phyloP scores from a whole-genome alignment of 2,797 vertebrate genomes.

The Acropternis orthonyx region DNA sequence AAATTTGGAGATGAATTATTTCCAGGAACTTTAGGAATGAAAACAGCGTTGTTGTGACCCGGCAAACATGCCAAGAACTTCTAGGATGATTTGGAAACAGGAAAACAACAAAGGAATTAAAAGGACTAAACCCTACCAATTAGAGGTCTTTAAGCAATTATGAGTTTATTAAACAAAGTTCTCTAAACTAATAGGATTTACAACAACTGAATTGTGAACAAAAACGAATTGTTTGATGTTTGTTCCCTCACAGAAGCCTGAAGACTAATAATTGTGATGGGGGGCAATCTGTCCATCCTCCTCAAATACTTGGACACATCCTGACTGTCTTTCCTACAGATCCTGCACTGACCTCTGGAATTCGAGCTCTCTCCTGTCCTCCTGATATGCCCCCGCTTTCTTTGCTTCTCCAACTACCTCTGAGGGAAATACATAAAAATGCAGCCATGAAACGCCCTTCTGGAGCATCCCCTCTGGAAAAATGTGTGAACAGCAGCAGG shows the following conservation, averaged over 20 bases:
- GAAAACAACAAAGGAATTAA: not conserved
- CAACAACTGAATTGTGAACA: not conserved
- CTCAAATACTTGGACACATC: not conserved
- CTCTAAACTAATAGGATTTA: not conserved
- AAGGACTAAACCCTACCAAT: not conserved
- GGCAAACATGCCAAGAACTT: not conserved
- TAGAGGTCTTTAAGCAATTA: not conserved
- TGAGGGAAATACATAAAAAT: not conserved
- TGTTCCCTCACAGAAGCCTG: not conserved
- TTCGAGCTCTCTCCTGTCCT: not conserved
- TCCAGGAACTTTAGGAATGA: not conserved
- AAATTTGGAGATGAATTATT: not conserved
- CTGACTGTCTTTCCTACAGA: not conserved
- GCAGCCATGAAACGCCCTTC: not conserved
- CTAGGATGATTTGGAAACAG: not conserved
- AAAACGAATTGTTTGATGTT: not conserved
- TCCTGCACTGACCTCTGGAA: not conserved
- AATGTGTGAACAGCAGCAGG: fast-evolving
- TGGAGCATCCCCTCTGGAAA: too few species aligned
- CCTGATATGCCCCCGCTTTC: not conserved
- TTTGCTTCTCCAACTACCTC: not conserved
- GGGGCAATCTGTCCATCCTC: fast-evolving
- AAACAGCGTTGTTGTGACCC: not conserved
- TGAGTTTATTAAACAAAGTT: not conserved
- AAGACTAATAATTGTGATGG: fast-evolving